These are phyloP conservation scores for Hypothenemus hampei DNA, from an alignment of 1,140 invertebrate species.

Conservation along the genomic window DNA sequence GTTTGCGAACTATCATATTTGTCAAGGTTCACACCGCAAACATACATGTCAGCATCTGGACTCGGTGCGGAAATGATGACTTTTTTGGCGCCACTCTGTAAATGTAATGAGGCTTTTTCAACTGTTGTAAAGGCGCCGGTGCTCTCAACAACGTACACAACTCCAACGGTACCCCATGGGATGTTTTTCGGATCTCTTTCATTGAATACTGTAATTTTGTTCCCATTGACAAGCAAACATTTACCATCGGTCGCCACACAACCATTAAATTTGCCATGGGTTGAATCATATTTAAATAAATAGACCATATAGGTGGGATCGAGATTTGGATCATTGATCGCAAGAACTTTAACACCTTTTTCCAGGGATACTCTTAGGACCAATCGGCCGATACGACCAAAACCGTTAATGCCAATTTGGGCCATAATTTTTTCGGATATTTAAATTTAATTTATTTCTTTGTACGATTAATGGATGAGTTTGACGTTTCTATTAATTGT, in stretches of 20 bases:
- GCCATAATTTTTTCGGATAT: no score
- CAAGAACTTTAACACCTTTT: constrained; percentile 64
- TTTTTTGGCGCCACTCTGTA: constrained; percentile 92
- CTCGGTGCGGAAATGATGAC: constrained; percentile 98
- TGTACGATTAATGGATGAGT: no score
- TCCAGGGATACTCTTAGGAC: constrained; percentile 83
- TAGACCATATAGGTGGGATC: constrained; percentile 95
- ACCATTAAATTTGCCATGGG: constrained; percentile 87
- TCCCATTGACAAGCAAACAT: constrained; percentile 77
- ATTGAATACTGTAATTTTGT: constrained; percentile 78
- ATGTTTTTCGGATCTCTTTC: constrained; percentile 85
- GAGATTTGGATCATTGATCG: constrained; percentile 95
- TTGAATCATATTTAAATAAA: constrained; percentile 97
- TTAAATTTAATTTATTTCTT: no score
- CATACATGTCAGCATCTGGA: constrained; percentile 98
- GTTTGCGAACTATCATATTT: constrained; percentile 65
- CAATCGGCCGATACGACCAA: constrained; percentile 94
- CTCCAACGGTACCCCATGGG: constrained; percentile 83
- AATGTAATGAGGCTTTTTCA: constrained; percentile 78
- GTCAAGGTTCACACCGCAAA: constrained; percentile 91
- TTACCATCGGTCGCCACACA: constrained; percentile 72
- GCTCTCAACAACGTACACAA: constrained; percentile 93
- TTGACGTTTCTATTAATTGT: no score
- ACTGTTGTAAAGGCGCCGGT: constrained; percentile 96
- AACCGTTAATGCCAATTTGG: constrained; percentile 89